Evolutionary conservation across 1,140 invertebrate genomes (phyloP), one percentile per base, ranked within the genome.

Genomic region (Orius insidiosus): DNA sequence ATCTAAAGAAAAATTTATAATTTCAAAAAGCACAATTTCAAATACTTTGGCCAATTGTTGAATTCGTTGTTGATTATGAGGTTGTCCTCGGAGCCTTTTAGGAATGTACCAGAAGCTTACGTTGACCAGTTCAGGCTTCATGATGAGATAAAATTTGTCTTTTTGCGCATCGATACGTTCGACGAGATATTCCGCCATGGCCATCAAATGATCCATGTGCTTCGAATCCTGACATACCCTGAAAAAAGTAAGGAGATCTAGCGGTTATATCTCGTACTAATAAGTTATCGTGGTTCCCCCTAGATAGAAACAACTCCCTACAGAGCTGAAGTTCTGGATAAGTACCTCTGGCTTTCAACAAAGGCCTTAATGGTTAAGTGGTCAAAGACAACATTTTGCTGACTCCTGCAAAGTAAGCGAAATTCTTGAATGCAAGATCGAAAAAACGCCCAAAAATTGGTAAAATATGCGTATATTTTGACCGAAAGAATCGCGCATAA

Each of bases 61-160:
- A 60, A 83, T 80, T 59, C 80, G 79, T 54, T 87, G 76, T 5
- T 70, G 60, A 48, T 74, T 72, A 53, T 92, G 85, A 3, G 79
- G 74, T 56, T 88, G 67, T 15, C 74, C 74, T 1, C 92, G 67
- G 48, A 97, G 70, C 54, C 87, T 76, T 24, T 70, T 74, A 10
- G 95, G 95, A 50, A 98, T 71, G 67, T 98, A 98, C 94, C 94
- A 98, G 69, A 98, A 98, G 59, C 85, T 89, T 9, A 98, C 86
- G 62, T 98, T 98, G 1, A 95, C 86, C 66, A 85, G 76, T 71
- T 94, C 90, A 0, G 92, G 93, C 66, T 96, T 78, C 40, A 93
- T 63, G 49, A 97, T 82, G 30, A 97, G 65, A 61, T 94, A 75
- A 66, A 86, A 98, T 58, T 87, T 88, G 59, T 95, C 87, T 1